Conservation (phyloP, 2,797 vertebrate genomes). For the Catharus ustulatus region DNA sequence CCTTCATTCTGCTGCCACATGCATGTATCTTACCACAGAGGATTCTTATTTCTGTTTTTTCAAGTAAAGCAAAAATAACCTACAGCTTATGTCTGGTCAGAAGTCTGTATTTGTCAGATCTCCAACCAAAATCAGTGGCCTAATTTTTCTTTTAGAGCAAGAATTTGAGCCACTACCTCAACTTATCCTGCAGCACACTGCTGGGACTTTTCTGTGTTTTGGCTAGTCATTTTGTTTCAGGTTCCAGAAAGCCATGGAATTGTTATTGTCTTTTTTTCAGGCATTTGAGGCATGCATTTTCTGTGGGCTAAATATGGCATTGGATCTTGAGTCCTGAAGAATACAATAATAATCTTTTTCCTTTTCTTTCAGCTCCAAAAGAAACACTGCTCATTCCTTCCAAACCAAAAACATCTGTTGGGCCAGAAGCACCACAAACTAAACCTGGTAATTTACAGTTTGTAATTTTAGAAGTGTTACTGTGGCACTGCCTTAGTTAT, state of each 20-base stretch:
- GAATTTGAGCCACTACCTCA: not conserved
- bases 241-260: slow-evolving; percentile 46
- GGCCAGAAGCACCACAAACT: slow-evolving; percentile 63
- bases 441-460: slow-evolving; percentile 77
- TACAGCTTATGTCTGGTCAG: not conserved
- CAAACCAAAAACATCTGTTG: slow-evolving; percentile 67
- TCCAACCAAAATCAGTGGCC: not conserved
- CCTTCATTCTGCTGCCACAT: not conserved
- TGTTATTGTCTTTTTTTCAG: slow-evolving; percentile 57
- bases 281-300: slow-evolving; percentile 52
- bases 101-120: not conserved
- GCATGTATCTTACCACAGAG: not conserved
- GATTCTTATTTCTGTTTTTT: not conserved
- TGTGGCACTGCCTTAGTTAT: not conserved
- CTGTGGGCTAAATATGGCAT: slow-evolving; percentile 42
- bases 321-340: slow-evolving; percentile 5
- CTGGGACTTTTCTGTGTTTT: slow-evolving; percentile 2
- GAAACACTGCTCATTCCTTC: slow-evolving; percentile 68
- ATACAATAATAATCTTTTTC: slow-evolving; percentile 36
- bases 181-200: not conserved
- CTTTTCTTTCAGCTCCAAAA: slow-evolving; percentile 76
- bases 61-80: not conserved
- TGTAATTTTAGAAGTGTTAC: slow-evolving; percentile 30
- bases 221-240: slow-evolving; percentile 35
- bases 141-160: not conserved